Evolutionary conservation across 92 coral and sea anemone genomes (phyloP), one percentile per base, ranked within the genome.

Genomic region (Epizoanthus ramosus): DNA sequence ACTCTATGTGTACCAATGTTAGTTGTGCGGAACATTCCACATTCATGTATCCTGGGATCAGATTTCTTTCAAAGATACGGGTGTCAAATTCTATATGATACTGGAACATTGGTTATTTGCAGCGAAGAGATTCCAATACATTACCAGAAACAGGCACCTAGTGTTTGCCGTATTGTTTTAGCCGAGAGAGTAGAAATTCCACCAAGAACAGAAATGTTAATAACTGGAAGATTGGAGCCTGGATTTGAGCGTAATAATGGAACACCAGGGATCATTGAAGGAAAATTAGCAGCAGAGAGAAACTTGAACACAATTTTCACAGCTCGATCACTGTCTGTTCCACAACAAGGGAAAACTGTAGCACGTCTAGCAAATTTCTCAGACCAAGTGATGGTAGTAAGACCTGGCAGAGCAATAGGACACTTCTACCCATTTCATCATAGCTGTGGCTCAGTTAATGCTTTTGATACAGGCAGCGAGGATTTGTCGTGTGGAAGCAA

Each of bases 301-400:
- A 35, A 8, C 39, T 37, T 37, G 43, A 5, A 37, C 43, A 50
- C 15, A 39, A 13, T 81, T 52, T 71, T 39, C 45, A 57, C 75
- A 8, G 91, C 88, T 64, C 80, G 79, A 14, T 17, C 85, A 18
- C 71, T 88, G 37, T 50, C 59, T 12, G 59, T 88, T 18, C 85
- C 89, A 14, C 72, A 75, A 67, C 66, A 84, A 18, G 84, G 79
- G 23, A 79, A 66, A 24, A 69, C 74, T 72, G 18, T 72, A 56
- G 80, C 86, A 50, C 85, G 61, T 41, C 52, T 82, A 23, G 88
- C 85, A 35, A 89, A 86, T 53, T 86, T 89, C 41, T 80, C 90
- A 50, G 93, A 86, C 67, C 3, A 75, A 56, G 45, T 72, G 50
- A 74, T 89, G 7, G n/a, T 17, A 18, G 39, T 85, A 64, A 35